Base-by-base conservation (phyloP, 1,140 invertebrate genomes). In the Ephestia elutella region DNA sequence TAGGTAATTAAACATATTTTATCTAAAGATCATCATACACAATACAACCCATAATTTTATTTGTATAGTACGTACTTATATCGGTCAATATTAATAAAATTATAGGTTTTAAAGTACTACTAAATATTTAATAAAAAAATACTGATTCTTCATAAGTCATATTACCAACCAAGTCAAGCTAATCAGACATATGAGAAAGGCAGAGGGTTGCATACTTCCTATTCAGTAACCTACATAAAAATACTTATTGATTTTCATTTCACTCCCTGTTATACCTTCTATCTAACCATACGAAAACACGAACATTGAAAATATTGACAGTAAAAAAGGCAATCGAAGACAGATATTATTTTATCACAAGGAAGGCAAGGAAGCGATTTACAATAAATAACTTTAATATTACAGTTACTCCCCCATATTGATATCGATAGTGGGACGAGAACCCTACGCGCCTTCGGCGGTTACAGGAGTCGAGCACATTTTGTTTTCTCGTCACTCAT, bases 341-440 rank as follows among this genome's bases (percentile, higher is more conserved):
- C 50, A 57, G 66, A 75, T 74, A 80, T 80, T 78, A 75, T 75
- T 76, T 74, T 76, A 72, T 77, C 66, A 68, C 56, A 72, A 69
- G 56, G 61, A 76, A 68, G 73, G 69, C 63, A 78, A 73, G 75
- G 78, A 80, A 81, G 70, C 80, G 80, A 86, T 83, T 83, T 86
- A 73, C 85, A 82, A 87, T 83, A 86, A 85, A 87, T 87, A 87
- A 82, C 76, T 81, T 76, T 80, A 82, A 87, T 87, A 87, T 87
- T 86, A 85, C 76, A 80, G 73, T 74, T 75, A 69, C 75, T 83
- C 78, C 81, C 84, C 76, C 67, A 78, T 80, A 87, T 82, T 82
- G 80, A 85, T 85, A 86, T 82, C 82, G 75, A 82, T 86, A 82
- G 81, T 78, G 69, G 66, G 69, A 68, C 67, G 70, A 68, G 67